Percentiles rank a stretch among this genome's conserved stretches.
Conservation (phyloP, 2,888 invertebrate species). For the Aleiodes testaceus region DNA sequence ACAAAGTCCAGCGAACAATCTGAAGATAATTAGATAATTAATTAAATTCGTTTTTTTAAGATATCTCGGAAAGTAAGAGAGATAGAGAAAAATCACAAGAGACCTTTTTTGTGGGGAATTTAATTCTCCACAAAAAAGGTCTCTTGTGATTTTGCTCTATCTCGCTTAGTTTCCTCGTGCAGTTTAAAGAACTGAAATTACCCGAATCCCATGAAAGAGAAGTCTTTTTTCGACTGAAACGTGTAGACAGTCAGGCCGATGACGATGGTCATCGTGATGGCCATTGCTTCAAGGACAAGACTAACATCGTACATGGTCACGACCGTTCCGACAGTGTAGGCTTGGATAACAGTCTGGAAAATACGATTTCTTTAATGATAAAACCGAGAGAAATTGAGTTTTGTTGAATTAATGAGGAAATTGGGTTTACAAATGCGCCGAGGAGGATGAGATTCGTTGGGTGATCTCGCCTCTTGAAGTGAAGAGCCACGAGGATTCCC, state of each 20-base stretch:
- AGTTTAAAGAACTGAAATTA: no score
- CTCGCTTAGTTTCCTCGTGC: no score
- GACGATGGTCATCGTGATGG: constrained; percentile 84
- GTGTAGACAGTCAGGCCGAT: constrained; percentile 86
- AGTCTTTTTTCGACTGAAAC: constrained; percentile 89
- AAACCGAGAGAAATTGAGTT: neutral
- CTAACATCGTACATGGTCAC: constrained; percentile 85
- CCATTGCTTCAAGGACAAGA: constrained; percentile 85
- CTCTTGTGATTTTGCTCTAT: no score
- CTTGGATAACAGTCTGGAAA: constrained; percentile 84
- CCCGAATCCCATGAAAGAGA: constrained; percentile 85
- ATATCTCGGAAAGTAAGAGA: neutral
- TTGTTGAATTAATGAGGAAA: neutral
- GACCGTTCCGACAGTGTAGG: constrained; percentile 85
- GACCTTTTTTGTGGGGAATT: no score
- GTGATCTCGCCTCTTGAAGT: constrained; percentile 83
- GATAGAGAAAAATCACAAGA: neutral
- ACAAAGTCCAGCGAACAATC: constrained; percentile 80
- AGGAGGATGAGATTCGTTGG: constrained; percentile 88
- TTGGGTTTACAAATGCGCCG: constrained; percentile 83
- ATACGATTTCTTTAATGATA: constrained; percentile 45
- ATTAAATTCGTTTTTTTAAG: no score
- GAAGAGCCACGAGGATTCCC: constrained; percentile 80
- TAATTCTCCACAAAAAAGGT: no score
- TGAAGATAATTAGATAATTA: constrained; percentile 66